phyloP scores from a whole-genome alignment of 1,140 invertebrate genomes.

The Drosophila athabasca region DNA sequence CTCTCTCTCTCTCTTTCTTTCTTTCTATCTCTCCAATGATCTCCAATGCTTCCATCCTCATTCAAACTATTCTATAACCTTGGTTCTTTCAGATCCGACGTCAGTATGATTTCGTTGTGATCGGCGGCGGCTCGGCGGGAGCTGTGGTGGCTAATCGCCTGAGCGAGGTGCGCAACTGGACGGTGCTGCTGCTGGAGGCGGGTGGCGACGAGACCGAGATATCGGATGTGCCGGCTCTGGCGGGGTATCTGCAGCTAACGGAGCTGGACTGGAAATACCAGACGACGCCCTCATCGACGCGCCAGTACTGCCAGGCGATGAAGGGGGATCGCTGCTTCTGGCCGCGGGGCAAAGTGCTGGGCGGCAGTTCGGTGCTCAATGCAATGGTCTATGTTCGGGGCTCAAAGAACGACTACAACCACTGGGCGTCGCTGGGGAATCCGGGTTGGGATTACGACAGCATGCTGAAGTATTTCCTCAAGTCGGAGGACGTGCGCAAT shows the following conservation, averaged over 20 bases:
- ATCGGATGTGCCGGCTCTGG: constrained; percentile 90
- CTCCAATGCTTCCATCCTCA: no score
- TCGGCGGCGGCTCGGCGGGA: constrained; percentile 96
- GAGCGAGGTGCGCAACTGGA: constrained; percentile 91
- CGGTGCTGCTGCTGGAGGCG: constrained; percentile 92
- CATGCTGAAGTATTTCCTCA: constrained; percentile 94
- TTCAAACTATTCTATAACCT: no score
- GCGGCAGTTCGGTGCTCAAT: constrained; percentile 97
- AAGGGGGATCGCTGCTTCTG: constrained; percentile 93
- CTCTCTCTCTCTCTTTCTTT: no score
- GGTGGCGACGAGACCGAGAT: constrained; percentile 93
- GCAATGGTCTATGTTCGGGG: constrained; percentile 97
- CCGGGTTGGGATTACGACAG: constrained; percentile 95
- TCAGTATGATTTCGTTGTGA: constrained; percentile 92
- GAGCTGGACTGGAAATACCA: constrained; percentile 97
- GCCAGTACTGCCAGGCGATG: constrained; percentile 92
- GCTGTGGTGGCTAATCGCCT: constrained; percentile 95
- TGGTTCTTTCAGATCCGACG: constrained; percentile 86
- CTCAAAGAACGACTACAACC: constrained; percentile 95
- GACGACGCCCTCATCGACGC: constrained; percentile 90
- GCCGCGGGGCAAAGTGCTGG: constrained; percentile 94
- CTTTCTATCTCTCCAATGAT: no score
- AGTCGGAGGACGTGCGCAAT: constrained; percentile 94
- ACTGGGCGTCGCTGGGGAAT: constrained; percentile 94
- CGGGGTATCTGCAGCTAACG: constrained; percentile 90